Conservation (phyloP, 1,140 invertebrate species). For the Drosophila punjabiensis region DNA sequence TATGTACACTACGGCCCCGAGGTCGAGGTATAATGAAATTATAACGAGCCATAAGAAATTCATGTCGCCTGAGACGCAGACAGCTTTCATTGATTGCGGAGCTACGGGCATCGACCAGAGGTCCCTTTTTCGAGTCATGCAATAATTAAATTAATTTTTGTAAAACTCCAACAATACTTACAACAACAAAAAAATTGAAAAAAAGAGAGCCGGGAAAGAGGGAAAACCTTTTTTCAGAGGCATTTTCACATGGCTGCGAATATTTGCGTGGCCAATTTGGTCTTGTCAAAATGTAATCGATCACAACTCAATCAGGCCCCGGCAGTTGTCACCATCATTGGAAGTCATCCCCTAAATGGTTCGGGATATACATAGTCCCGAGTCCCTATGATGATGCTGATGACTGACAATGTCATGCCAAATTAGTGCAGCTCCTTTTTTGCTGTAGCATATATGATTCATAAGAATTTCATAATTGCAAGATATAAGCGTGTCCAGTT, state of each 20-base stretch:
- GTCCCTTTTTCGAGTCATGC: slow-evolving; percentile 26
- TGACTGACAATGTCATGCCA: slow-evolving; percentile 75
- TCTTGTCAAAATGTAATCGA: slow-evolving; percentile 82
- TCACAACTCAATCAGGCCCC: slow-evolving; percentile 77
- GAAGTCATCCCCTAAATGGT: slow-evolving; percentile 1
- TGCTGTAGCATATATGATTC: slow-evolving; percentile 59
- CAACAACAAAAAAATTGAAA: slow-evolving; percentile 21
- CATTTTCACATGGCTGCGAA: slow-evolving; percentile 53
- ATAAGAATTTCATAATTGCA: slow-evolving; percentile 84
- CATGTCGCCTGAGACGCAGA: slow-evolving; percentile 60
- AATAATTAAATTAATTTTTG: slow-evolving; percentile 77
- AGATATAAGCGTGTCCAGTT: slow-evolving; percentile 81
- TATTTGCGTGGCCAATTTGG: slow-evolving; percentile 74
- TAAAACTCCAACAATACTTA: slow-evolving; percentile 29
- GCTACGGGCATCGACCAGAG: slow-evolving; percentile 2
- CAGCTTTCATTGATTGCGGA: slow-evolving; percentile 58
- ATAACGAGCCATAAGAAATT: slow-evolving; percentile 84
- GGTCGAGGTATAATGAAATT: slow-evolving; percentile 79
- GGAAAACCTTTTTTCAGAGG: slow-evolving; percentile 13
- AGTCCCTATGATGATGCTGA: slow-evolving; percentile 49
- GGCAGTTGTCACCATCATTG: slow-evolving; percentile 53
- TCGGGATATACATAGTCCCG: background rate
- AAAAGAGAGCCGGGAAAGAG: slow-evolving; percentile 1
- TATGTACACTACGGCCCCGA: slow-evolving; percentile 17
- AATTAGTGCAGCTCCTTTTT: slow-evolving; percentile 78